Base-by-base conservation (phyloP, 1,140 invertebrate genomes). In the Globodera rostochiensis region DNA sequence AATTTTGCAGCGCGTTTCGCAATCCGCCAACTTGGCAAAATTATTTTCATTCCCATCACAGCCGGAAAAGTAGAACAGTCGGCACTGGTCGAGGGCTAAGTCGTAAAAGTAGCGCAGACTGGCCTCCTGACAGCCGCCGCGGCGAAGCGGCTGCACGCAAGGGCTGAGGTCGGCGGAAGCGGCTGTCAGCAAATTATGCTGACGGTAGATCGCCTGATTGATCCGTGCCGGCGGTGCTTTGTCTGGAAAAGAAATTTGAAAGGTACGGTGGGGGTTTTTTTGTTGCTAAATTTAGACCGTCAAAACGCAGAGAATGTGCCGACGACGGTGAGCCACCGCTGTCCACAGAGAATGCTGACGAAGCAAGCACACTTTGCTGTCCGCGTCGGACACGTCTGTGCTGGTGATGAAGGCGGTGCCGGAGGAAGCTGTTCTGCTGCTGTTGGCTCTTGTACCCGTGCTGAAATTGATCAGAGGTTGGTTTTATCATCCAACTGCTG, bases 1-100 rank as follows among this genome's bases (percentile, higher is more conserved):
- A 46, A 86, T 73, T 75, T 89, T 89, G 87, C 96, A 97, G 86
- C 93, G 92, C 76, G 92, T 90, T 87, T 94, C 93, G 90, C 96
- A 98, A 90, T 93, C 92, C 80, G 93, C 92, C 90, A 93, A 92
- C 88, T 92, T 92, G 25, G 87, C 77, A 92, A 89, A 89, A 77
- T 90, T 88, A 78, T 89, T 89, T 8, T 77, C 77, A 74, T 90
- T 90, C 9, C 88, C 88, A 47, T 85, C 79, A 71, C 88, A 90
- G 71, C 89, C 88, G 73, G 86, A 84, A 80, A 85, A 89, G 64
- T 89, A 85, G 84, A 89, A 90, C 13, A 86, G 79, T 25, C 89
- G 82, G 74, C 88, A 89, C 2, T 84, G 74, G 73, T 89, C 89
- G 21, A 77, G 73, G 4, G 81, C 53, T 53, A 84, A 73, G 77